Base-by-base conservation (phyloP, 1,140 invertebrate genomes). In the Bombus superbus region DNA sequence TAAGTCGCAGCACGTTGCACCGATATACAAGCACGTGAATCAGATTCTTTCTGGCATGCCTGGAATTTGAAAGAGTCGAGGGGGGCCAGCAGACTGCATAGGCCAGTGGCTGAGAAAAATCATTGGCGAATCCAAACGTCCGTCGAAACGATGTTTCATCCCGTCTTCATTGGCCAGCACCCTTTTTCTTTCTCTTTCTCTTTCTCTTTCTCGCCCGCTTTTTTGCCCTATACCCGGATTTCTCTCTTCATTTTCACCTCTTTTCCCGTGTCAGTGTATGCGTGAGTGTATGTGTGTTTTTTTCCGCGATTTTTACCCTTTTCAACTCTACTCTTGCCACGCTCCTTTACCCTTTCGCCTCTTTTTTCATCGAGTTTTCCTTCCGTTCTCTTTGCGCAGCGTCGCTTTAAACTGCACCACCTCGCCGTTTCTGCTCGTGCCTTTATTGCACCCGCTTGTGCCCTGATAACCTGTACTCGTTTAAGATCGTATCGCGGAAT, bases 401-500 rank as follows among this genome's bases (percentile, higher is more conserved):
- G 81, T 85, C 66, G 76, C 77, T 87, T 86, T 86, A 90, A 83
- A 83, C 53, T 32, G 82, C 81, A 64, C 74, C 66, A 66, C 68
- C 59, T 59, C 79, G 79, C 78, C 85, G 73, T 87, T 85, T 90
- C 86, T 64, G 68, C 88, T 73, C 84, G 81, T 42, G 68, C 86
- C 87, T 87, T 88, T 89, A 91, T 89, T 88, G 85, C 88, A 72
- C 81, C 86, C 59, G 88, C 85, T 78, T 38, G 73, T 59, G 81
- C 73, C 83, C 88, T 72, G 86, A 85, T 81, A 81, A 40, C 57
- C 78, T 68, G 88, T 76, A 82, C 78, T 87, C 87, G 72, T 82
- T 89, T 88, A 88, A 92, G 91, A 92, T 92, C 86, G 84, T 91
- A 92, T 92, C 91, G 74, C 53, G 75, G 85, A 92, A 92, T 92